A percentile compares a stretch with the other conserved stretches of the same genome.
These are phyloP conservation scores for Ormyrus pomaceus DNA, from an alignment of 2,888 invertebrate genomes.

Conservation along the genomic window DNA sequence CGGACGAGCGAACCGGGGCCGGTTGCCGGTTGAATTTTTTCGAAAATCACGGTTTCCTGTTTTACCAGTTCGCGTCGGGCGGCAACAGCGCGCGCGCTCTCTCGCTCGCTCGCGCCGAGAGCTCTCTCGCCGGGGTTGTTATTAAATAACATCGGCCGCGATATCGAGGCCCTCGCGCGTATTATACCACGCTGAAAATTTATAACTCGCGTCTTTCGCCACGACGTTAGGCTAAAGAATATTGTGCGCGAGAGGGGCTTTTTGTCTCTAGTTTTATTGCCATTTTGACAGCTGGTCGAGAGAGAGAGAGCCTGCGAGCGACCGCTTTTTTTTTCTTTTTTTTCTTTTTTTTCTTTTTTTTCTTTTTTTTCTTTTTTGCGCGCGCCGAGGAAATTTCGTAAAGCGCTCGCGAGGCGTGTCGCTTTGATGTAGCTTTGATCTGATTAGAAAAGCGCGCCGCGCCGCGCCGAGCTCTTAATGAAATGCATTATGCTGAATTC, in stretches of 20 bases:
- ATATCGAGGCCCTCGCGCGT: too few relatives aligned
- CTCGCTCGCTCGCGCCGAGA: not conserved
- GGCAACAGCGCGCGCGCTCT: not conserved
- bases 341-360: not conserved
- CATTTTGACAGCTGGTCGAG: not conserved
- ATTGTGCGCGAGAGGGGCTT: not conserved
- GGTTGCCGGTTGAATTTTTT: conserved; percentile 4
- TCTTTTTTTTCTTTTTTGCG: not conserved
- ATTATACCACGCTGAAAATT: not conserved
- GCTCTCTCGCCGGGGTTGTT: conserved; percentile 22
- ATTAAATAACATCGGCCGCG: conserved; percentile 42
- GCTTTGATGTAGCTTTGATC: conserved; percentile 42
- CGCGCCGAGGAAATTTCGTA: conserved; percentile 43
- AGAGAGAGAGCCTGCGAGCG: too few relatives aligned
- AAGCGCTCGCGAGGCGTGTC: conserved; percentile 38
- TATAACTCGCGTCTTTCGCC: conserved; percentile 22
- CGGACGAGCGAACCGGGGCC: not conserved
- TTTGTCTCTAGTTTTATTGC: not conserved
- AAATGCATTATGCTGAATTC: conserved; percentile 44
- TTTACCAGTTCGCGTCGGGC: conserved; percentile 48
- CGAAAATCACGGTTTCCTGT: conserved; percentile 51
- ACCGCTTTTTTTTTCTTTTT: not conserved
- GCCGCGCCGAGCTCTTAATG: conserved; percentile 25
- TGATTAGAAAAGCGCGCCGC: conserved; percentile 36
- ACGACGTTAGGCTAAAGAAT: not conserved